Percentiles rank a stretch among this genome's conserved stretches.
Conservation (phyloP, 1,140 invertebrate species). For the Neelides sp. region DNA sequence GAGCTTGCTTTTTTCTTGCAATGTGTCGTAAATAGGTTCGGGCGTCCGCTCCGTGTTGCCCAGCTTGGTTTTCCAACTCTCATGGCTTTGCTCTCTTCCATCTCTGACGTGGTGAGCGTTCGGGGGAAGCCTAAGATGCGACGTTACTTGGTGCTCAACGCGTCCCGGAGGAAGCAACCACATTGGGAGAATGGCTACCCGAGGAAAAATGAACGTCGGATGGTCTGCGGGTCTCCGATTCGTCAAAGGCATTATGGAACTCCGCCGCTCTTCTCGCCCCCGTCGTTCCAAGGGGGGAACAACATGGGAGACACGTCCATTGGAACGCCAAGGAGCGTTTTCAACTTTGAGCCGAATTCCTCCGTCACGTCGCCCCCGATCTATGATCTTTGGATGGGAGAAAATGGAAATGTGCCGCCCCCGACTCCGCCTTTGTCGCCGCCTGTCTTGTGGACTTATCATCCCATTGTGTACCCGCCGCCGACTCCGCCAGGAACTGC, state of each 20-base stretch:
- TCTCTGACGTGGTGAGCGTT: conserved; percentile 44
- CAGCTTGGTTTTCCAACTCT: conserved; percentile 44
- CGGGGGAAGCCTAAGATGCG: conserved; percentile 31
- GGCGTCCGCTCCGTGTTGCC: conserved; percentile 42
- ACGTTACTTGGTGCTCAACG: background rate
- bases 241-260: background rate
- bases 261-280: conserved; percentile 10
- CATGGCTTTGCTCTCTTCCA: conserved; percentile 42
- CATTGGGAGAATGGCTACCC: background rate
- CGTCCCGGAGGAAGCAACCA: background rate
- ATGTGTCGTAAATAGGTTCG: conserved; percentile 43
- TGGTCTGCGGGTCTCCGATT: background rate
- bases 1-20: too few relatives aligned
- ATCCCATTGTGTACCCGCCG: conserved; percentile 17
- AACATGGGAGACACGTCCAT: conserved; percentile 4
- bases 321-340: background rate
- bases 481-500: background rate
- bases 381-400: conserved; percentile 21
- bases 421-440: conserved; percentile 18
- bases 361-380: background rate
- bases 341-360: background rate
- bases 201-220: background rate
- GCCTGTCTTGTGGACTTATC: conserved; percentile 22
- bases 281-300: background rate
- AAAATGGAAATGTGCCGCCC: background rate